A percentile compares a stretch with the other conserved stretches of the same genome.
phyloP scores from a whole-genome alignment of 1,140 invertebrate genomes.

The Papilio glaucus region DNA sequence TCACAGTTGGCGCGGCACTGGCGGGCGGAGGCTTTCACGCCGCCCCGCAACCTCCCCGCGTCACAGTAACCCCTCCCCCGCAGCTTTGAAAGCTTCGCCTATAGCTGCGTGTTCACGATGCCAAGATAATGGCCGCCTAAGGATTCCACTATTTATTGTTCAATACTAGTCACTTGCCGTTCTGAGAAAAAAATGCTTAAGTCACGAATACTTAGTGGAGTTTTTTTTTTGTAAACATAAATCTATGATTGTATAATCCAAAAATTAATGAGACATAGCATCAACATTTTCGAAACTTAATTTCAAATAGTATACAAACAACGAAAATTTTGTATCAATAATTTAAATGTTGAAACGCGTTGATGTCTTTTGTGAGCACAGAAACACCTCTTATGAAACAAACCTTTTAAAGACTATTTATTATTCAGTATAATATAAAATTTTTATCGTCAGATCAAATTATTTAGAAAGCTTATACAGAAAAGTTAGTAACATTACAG shows the following conservation, averaged over 20 bases:
- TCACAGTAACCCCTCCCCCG: slow-evolving; percentile 58
- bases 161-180: slow-evolving; percentile 59
- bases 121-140: slow-evolving; percentile 78
- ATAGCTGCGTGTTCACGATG: slow-evolving; percentile 76
- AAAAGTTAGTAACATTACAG: background rate
- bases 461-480: background rate
- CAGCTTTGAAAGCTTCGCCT: slow-evolving; percentile 71
- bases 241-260: background rate
- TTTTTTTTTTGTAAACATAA: background rate
- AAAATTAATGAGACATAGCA: background rate
- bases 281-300: background rate
- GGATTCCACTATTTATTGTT: slow-evolving; percentile 81
- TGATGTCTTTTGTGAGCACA: slow-evolving; percentile 56
- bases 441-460: background rate
- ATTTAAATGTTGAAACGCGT: slow-evolving; percentile 43
- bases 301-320: background rate
- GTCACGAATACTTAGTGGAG: slow-evolving; percentile 43
- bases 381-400: background rate
- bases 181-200: slow-evolving; percentile 53
- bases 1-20: slow-evolving; percentile 73
- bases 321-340: background rate
- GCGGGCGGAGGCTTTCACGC: slow-evolving; percentile 75
- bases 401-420: background rate
- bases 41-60: slow-evolving; percentile 69
- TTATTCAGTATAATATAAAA: background rate